Evolutionary conservation across 92 coral and sea anemone species (phyloP).

Genomic region (Parazoanthus darwini): DNA sequence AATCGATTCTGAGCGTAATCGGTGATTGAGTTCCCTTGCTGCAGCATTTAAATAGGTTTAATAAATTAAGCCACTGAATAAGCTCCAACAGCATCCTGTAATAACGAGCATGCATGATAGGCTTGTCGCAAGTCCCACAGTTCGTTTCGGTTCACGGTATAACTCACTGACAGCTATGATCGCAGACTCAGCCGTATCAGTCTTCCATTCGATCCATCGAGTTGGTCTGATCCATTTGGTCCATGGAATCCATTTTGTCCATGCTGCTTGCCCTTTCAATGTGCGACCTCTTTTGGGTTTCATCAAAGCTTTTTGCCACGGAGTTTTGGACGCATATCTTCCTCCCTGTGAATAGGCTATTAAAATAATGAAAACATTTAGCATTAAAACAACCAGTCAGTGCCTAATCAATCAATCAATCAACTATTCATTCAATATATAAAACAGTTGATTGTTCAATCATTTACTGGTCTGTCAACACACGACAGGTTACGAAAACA

Average conservation of each 20-base stretch:
- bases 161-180: background rate
- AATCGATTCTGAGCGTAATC: background rate
- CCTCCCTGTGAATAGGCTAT: constrained; percentile 34
- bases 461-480: too few relatives aligned
- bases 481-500: too few relatives aligned
- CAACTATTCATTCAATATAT: too few relatives aligned
- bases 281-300: constrained; percentile 2
- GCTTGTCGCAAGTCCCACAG: background rate
- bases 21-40: background rate
- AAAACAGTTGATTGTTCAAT: too few relatives aligned
- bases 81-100: background rate
- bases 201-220: constrained; percentile 27
- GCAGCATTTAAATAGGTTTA: background rate
- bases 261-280: constrained; percentile 14
- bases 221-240: constrained; percentile 8
- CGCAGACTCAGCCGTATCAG: background rate
- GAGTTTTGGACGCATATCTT: constrained; percentile 30
- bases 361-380: background rate
- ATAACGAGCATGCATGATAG: background rate
- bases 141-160: background rate
- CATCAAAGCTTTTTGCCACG: constrained; percentile 36
- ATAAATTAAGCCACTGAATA: constrained; percentile 15
- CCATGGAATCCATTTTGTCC: constrained; percentile 30
- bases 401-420: too few relatives aligned
- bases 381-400: background rate